These are phyloP conservation scores for Hymenochirus boettgeri DNA, from an alignment of 2,113 vertebrate genomes.

Conservation along the genomic window DNA sequence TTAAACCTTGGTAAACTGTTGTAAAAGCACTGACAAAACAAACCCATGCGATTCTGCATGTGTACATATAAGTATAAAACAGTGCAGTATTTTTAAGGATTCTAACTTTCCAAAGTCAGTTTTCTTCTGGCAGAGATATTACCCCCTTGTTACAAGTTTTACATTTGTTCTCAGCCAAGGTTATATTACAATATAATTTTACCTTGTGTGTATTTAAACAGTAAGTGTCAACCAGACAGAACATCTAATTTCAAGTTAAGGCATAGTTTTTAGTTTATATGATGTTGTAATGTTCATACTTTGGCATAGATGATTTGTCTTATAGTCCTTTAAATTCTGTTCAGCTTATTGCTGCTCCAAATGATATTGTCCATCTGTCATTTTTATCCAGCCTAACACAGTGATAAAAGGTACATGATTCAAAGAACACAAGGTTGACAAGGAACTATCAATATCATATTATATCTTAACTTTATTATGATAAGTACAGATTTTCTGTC, in stretches of 20 bases:
- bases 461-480: background rate
- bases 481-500: background rate
- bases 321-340: background rate
- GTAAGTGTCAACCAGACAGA: slow-evolving; percentile 15
- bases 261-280: background rate
- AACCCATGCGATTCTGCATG: too few relatives aligned
- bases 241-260: slow-evolving; percentile 21
- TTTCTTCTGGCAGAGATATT: too few relatives aligned
- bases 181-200: slow-evolving; percentile 25
- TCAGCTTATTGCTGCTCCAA: background rate
- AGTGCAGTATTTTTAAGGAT: too few relatives aligned
- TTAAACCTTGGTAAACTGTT: too few relatives aligned
- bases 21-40: too few relatives aligned
- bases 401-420: background rate
- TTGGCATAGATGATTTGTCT: background rate
- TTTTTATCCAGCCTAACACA: background rate
- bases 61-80: too few relatives aligned
- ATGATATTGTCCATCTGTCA: background rate
- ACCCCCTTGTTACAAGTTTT: too few relatives aligned
- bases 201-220: slow-evolving; percentile 21
- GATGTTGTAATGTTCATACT: background rate
- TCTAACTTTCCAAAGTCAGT: too few relatives aligned
- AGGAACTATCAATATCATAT: background rate
- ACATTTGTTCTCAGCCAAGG: slow-evolving; percentile 29
- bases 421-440: background rate